A percentile compares a stretch with the other conserved stretches of the same genome.
These are phyloP conservation scores for Falco columbarius DNA, from an alignment of 2,797 vertebrate species.

Conservation along the genomic window DNA sequence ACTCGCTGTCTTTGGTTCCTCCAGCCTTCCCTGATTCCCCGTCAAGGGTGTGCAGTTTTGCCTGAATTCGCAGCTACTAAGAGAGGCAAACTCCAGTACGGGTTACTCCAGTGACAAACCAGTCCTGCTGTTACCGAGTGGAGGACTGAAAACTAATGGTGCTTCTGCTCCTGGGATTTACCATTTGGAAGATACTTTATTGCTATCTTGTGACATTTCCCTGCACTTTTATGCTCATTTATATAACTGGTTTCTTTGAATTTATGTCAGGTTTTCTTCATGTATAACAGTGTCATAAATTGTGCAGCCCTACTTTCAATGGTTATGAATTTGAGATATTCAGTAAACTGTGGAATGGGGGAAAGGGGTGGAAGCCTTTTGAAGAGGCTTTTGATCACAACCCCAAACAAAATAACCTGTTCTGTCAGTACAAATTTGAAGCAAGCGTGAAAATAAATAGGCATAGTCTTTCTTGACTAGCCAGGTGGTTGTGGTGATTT, in stretches of 20 bases:
- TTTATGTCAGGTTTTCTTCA: constrained; percentile 58
- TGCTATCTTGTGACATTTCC: constrained; percentile 56
- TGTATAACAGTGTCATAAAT: constrained; percentile 57
- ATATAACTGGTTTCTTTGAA: constrained; percentile 59
- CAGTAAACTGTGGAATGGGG: not conserved
- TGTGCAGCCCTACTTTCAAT: not conserved
- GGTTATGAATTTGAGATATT: constrained; percentile 21
- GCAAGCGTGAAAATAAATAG: not conserved
- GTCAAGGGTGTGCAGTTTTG: not conserved
- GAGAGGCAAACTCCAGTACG: not conserved
- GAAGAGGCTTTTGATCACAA: constrained; percentile 18
- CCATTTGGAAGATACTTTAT: constrained; percentile 48
- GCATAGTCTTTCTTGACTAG: not conserved
- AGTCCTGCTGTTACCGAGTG: not conserved
- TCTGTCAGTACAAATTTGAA: not conserved
- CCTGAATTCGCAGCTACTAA: rapidly evolving
- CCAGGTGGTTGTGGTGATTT: not conserved
- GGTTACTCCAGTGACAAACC: not conserved
- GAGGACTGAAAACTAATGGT: constrained; percentile 13
- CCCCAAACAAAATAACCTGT: not conserved
- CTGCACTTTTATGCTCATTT: constrained; percentile 62
- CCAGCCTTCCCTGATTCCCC: rapidly evolving
- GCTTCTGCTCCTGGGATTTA: constrained; percentile 39
- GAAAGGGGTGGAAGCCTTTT: not conserved
- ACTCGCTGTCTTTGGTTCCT: not conserved